These are phyloP conservation scores for Drosophila ercepeae DNA, from an alignment of 1,140 invertebrate genomes.

Conservation along the genomic window DNA sequence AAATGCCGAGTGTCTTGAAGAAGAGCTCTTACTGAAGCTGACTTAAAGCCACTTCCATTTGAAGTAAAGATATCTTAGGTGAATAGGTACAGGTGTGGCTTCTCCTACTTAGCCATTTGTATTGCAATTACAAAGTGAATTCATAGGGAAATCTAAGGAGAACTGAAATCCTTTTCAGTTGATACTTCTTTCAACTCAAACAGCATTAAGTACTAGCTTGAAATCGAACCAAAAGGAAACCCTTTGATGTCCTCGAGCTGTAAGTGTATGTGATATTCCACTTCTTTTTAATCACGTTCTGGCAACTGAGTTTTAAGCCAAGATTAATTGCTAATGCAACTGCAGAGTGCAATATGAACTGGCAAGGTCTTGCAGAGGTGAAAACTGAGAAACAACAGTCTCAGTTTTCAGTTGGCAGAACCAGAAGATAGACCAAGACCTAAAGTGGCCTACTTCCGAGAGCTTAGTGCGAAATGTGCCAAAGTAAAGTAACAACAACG, in stretches of 20 bases:
- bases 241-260: not conserved
- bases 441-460: conserved; percentile 36
- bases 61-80: not conserved
- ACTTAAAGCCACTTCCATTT: not conserved
- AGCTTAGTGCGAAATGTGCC: conserved; percentile 68
- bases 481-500: conserved; percentile 36
- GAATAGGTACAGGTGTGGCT: too few relatives aligned
- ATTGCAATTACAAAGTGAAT: too few relatives aligned
- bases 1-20: not conserved
- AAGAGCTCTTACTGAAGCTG: not conserved
- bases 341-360: conserved; percentile 1
- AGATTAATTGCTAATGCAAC: conserved; percentile 18
- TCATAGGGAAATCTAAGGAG: too few relatives aligned
- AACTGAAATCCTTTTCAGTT: not conserved
- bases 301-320: conserved; percentile 7
- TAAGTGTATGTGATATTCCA: not conserved
- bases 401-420: conserved; percentile 32
- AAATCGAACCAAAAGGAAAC: not conserved
- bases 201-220: not conserved
- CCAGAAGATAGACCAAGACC: conserved; percentile 2
- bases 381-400: conserved; percentile 38
- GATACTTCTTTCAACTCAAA: not conserved
- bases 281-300: not conserved
- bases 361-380: conserved; percentile 10
- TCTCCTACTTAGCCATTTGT: too few relatives aligned